Percentiles rank a stretch among this genome's conserved stretches.
Conservation (phyloP, 2,797 vertebrate species). For the Ibycter americanus region DNA sequence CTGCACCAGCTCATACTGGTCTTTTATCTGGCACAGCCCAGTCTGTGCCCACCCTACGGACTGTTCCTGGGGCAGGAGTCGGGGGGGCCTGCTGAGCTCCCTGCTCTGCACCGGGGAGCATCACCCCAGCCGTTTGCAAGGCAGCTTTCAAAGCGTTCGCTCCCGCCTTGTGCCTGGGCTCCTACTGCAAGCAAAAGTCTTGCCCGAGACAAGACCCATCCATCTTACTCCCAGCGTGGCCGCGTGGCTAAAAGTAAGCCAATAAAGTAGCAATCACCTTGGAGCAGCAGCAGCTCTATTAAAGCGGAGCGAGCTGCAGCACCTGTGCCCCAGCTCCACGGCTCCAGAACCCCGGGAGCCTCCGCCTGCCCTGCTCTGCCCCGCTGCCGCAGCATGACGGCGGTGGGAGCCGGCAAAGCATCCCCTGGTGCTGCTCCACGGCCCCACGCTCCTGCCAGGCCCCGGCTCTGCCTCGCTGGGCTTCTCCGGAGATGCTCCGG, state of each 20-base stretch:
- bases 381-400: rapidly evolving
- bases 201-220: not conserved
- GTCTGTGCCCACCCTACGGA: not conserved
- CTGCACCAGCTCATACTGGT: rapidly evolving
- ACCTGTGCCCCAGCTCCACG: not conserved
- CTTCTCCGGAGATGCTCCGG: not conserved
- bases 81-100: rapidly evolving
- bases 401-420: not conserved
- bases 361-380: not conserved
- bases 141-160: not conserved
- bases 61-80: rapidly evolving
- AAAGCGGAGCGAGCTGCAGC: not conserved
- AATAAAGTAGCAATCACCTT: constrained; percentile 48
- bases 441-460: not conserved
- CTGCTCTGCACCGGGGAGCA: not conserved
- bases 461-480: not conserved
- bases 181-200: not conserved
- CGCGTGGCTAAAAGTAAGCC: not conserved
- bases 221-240: not conserved
- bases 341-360: not conserved
- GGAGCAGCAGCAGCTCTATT: constrained; percentile 13
- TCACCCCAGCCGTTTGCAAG: rapidly evolving
- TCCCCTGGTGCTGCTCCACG: not conserved
- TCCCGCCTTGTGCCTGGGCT: rapidly evolving
- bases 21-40: rapidly evolving